phyloP scores from a whole-genome alignment of 2,888 invertebrate genomes.

The Kuschelorhynchus macadamiae region DNA sequence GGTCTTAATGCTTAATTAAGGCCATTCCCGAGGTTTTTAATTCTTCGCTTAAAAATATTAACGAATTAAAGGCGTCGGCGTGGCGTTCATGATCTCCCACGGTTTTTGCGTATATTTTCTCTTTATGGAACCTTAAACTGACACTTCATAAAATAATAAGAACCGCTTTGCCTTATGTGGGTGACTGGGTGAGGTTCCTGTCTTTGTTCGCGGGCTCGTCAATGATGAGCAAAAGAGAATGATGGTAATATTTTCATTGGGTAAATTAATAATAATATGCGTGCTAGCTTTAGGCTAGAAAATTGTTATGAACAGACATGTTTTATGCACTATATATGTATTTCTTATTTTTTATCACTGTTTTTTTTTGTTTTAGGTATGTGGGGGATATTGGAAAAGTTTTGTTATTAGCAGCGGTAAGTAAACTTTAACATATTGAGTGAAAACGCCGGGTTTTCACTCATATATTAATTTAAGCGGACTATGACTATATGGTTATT shows the following conservation, averaged over 20 bases:
- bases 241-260: slow-evolving; percentile 2
- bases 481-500: no score
- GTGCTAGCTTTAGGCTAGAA: neutral
- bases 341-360: no score
- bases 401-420: no score
- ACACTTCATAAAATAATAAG: slow-evolving; percentile 36
- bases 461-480: no score
- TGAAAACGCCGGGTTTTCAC: no score
- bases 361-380: no score
- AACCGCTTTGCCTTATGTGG: slow-evolving; percentile 26
- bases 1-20: no score
- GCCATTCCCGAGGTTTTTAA: neutral
- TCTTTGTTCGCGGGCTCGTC: slow-evolving; percentile 3
- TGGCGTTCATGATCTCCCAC: slow-evolving; percentile 20
- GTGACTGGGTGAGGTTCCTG: slow-evolving; percentile 28
- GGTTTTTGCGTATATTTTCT: slow-evolving; percentile 17
- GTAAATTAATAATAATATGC: neutral
- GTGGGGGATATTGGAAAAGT: no score
- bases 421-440: no score
- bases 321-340: no score
- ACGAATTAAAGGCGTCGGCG: slow-evolving; percentile 13
- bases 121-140: slow-evolving; percentile 29
- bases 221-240: slow-evolving; percentile 6
- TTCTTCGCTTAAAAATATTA: neutral
- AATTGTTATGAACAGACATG: no score